Conservation (phyloP, 2,797 vertebrate species). For the Sarcoramphus papa region DNA sequence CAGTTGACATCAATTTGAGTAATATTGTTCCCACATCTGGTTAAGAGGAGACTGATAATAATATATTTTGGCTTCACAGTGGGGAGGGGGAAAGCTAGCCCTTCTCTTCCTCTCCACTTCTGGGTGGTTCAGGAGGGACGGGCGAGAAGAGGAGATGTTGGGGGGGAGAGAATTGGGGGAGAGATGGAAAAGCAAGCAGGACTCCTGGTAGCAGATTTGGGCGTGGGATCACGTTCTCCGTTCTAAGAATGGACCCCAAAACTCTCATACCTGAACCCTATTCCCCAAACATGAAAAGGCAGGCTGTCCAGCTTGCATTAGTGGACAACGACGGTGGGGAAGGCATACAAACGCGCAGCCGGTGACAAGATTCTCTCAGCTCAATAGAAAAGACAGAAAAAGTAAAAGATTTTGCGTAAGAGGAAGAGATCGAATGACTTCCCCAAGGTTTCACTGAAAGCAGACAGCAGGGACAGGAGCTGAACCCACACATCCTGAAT, state of each 20-base stretch:
- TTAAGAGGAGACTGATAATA: background rate
- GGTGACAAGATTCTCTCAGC: background rate
- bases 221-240: fast-evolving
- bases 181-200: background rate
- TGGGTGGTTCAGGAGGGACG: fast-evolving
- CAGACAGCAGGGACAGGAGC: background rate
- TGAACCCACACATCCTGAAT: constrained; percentile 16
- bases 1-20: background rate
- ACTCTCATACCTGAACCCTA: background rate
- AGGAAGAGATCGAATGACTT: constrained; percentile 32
- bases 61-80: background rate
- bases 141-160: background rate
- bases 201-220: background rate
- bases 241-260: background rate
- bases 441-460: constrained; percentile 13
- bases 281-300: background rate
- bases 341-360: background rate
- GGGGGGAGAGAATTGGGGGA: fast-evolving
- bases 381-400: background rate
- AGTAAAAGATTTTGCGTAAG: background rate
- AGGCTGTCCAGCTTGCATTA: background rate
- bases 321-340: background rate
- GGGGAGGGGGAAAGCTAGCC: background rate
- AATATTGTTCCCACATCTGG: background rate
- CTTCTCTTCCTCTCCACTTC: background rate